phyloP scores from a whole-genome alignment of 2,113 vertebrate species.

The Silurus glanis region DNA sequence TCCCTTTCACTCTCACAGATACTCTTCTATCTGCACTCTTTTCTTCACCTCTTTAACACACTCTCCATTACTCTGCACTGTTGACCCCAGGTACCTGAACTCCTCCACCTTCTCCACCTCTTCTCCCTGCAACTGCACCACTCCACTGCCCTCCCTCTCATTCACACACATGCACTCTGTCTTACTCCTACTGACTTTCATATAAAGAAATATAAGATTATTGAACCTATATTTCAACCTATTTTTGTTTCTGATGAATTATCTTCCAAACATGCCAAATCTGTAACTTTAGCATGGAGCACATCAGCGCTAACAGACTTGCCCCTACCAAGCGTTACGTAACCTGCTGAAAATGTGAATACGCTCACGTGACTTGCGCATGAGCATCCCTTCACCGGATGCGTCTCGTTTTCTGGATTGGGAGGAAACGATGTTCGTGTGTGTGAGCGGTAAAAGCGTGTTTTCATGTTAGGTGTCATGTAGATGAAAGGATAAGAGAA shows the following conservation, averaged over 20 bases:
- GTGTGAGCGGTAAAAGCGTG: not conserved
- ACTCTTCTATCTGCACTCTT: too few relatives aligned
- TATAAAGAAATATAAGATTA: not conserved
- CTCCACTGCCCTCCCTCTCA: too few relatives aligned
- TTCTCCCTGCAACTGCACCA: too few relatives aligned
- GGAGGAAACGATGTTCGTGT: not conserved
- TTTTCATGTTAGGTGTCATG: conserved; percentile 14
- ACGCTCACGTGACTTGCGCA: not conserved
- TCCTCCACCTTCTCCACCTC: too few relatives aligned
- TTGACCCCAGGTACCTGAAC: too few relatives aligned
- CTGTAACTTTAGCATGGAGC: not conserved
- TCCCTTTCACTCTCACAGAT: too few relatives aligned
- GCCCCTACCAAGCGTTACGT: not conserved
- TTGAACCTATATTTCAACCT: not conserved
- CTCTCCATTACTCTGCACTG: too few relatives aligned
- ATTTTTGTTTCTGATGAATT: not conserved
- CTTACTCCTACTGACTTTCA: too few relatives aligned
- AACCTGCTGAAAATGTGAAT: not conserved
- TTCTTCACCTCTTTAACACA: too few relatives aligned
- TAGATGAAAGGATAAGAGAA: conserved; percentile 27
- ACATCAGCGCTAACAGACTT: not conserved
- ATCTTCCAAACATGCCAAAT: not conserved
- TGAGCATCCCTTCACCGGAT: not conserved
- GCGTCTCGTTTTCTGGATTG: not conserved
- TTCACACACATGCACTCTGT: too few relatives aligned